Conservation (phyloP, 1,140 invertebrate genomes). For the Ridgeia piscesae region DNA sequence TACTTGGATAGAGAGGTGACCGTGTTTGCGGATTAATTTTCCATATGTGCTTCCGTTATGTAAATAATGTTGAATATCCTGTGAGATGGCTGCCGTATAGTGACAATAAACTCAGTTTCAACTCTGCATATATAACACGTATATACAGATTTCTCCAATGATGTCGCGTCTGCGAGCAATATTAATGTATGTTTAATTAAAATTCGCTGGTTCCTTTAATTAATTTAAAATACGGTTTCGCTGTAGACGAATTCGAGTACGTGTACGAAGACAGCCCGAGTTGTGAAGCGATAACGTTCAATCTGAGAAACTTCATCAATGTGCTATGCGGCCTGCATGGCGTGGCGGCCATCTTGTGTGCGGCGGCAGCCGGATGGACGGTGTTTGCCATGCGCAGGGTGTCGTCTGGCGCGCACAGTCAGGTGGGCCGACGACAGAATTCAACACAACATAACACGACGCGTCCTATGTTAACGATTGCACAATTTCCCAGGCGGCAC, state of each 20-base stretch:
- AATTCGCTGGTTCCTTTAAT: neutral
- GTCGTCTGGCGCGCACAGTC: neutral
- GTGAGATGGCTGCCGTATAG: no score
- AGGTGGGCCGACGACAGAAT: neutral
- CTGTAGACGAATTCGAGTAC: neutral
- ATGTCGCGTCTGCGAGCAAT: neutral
- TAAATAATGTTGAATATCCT: no score
- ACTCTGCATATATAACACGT: no score
- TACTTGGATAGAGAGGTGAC: no score
- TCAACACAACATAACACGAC: no score
- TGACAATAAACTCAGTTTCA: no score
- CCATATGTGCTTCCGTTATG: no score
- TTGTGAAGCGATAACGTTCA: neutral
- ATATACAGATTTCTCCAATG: no score
- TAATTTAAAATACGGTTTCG: neutral
- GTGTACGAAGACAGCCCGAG: neutral
- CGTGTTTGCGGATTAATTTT: no score
- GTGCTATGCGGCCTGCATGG: neutral
- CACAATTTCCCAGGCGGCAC: neutral
- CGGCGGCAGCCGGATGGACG: neutral
- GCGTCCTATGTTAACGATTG: neutral
- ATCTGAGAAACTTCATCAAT: conserved; percentile 17
- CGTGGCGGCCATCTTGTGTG: neutral
- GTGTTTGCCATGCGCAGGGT: neutral
- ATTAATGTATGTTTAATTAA: neutral